Evolutionary conservation across 2,797 vertebrate genomes (phyloP), one percentile per base, ranked within the genome.

Genomic region (Falco columbarius): DNA sequence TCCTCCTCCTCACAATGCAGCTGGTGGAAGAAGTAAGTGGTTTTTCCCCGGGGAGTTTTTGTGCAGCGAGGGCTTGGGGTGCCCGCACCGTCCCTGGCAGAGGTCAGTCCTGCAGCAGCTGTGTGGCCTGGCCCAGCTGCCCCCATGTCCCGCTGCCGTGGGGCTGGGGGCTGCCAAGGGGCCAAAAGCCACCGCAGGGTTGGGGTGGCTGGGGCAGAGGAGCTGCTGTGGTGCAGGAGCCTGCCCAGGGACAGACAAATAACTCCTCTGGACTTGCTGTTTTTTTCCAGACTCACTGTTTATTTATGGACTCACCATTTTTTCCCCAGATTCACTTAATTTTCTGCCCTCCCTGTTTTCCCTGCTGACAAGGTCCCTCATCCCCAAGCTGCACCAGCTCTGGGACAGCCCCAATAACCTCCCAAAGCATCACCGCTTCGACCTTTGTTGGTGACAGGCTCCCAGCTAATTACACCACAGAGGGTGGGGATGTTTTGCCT

Each of bases 11-110:
- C 18, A 8, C 40, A 14, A 2, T 0, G 20, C 58, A 29, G 36
- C 71, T 1, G 58, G 9, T 6, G 58, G 58, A 9, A 5, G 34
- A 3, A 51, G n/a, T 0, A 3, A 51, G n/a, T 0, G 8, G 7
- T 6, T 66, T 51, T 30, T 36, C 29, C 75, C 34, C 1, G 0
- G 32, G 74, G 55, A 54, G 5, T 5, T 83, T 71, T 29, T 29
- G 32, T 34, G 66, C 49, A 26, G 30, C 0, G 2, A 36, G 38
- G 26, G 46, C 51, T 54, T 0, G 1, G 68, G 62, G 34, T 29
- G 42, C 19, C 18, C 54, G 2, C 36, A 2, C 2, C 6, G 1
- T 4, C 5, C 8, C 9, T 6, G 3, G 24, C 52, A 5, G 14
- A 20, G 80, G 24, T 23, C 0, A 5, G 36, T 65, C 34, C 62